phyloP scores from a whole-genome alignment of 2,888 invertebrate genomes.

The Vesta saturnalis region DNA sequence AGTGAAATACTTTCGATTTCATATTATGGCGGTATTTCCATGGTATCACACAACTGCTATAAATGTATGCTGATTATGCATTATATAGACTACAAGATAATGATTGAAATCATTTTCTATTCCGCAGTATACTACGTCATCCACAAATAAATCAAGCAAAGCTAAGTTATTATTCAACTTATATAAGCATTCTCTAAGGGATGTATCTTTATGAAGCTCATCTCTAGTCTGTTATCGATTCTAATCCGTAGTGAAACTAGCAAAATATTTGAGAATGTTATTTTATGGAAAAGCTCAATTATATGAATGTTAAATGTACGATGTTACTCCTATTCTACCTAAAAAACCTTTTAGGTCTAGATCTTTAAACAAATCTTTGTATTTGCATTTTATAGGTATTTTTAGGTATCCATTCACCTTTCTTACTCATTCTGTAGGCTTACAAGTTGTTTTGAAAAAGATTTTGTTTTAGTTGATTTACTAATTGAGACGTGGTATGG shows the following conservation, averaged over 20 bases:
- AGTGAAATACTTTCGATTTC: constrained; percentile 5
- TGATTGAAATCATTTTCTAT: too few species aligned
- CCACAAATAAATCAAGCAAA: not conserved
- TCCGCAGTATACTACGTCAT: not conserved
- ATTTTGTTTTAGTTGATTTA: not conserved
- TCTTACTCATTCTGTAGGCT: not conserved
- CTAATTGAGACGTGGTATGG: not conserved
- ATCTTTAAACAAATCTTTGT: not conserved
- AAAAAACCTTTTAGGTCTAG: not conserved
- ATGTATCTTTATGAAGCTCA: not conserved
- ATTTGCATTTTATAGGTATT: not conserved
- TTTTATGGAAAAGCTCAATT: constrained; percentile 11
- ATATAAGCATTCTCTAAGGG: not conserved
- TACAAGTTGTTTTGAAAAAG: not conserved
- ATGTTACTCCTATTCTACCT: not conserved
- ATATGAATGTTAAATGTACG: constrained; percentile 2
- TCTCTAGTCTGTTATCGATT: constrained; percentile 22
- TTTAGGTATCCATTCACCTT: not conserved
- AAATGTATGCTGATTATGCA: too few species aligned
- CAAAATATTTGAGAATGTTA: constrained; percentile 10
- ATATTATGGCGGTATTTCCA: not conserved
- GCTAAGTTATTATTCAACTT: not conserved
- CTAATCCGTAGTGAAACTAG: not conserved
- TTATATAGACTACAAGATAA: too few species aligned
- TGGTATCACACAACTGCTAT: too few species aligned